Evolutionary conservation across 2,797 vertebrate genomes (phyloP).

Genomic region (Dromococcyx pavoninus): DNA sequence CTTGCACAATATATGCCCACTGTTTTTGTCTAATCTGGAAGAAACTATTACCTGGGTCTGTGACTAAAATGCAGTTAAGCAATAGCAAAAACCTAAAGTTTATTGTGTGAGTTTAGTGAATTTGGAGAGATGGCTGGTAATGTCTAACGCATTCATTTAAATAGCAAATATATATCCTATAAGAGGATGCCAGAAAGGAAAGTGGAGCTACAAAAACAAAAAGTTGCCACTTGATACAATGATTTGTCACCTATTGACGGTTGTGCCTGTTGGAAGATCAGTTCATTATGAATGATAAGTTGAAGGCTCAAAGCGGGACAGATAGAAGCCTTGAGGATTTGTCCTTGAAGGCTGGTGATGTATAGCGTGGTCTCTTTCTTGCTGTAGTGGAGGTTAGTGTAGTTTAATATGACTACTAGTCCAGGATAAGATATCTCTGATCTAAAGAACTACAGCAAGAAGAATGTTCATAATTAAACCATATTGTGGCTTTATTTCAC

Average conservation of each 20-base stretch:
- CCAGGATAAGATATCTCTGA: neutral
- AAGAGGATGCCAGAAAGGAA: neutral
- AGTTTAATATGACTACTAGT: neutral
- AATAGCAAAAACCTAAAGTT: neutral
- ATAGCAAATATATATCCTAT: neutral
- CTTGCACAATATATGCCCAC: neutral
- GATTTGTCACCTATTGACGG: slow-evolving; percentile 68
- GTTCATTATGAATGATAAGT: slow-evolving; percentile 63
- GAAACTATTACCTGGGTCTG: neutral
- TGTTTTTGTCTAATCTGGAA: neutral
- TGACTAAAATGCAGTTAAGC: neutral
- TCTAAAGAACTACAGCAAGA: neutral
- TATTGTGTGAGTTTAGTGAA: neutral
- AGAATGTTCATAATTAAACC: neutral
- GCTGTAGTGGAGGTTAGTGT: neutral
- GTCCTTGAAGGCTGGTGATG: slow-evolving; percentile 34
- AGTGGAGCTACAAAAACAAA: slow-evolving; percentile 43
- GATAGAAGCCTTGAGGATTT: slow-evolving; percentile 44
- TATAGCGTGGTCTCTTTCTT: neutral
- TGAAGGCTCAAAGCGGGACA: slow-evolving; percentile 24
- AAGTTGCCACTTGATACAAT: slow-evolving; percentile 40
- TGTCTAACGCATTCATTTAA: neutral
- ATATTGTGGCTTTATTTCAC: neutral
- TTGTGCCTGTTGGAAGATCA: slow-evolving; percentile 64
- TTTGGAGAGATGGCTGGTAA: neutral